Evolutionary conservation across 2,113 vertebrate species (phyloP).

Genomic region (Philantomba maxwellii): DNA sequence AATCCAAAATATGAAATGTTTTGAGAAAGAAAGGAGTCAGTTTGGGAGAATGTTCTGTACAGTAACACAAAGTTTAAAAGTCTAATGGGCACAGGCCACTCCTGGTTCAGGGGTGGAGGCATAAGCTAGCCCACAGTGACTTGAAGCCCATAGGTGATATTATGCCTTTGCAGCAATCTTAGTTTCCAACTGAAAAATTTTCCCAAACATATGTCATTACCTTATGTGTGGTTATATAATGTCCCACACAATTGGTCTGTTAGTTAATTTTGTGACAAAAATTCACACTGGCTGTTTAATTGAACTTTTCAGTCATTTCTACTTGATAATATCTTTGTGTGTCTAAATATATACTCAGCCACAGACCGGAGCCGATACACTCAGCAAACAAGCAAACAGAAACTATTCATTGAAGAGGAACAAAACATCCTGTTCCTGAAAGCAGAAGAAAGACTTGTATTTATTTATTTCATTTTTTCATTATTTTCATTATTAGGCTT

Average conservation of each 20-base stretch:
- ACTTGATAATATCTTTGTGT: not conserved
- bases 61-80: not conserved
- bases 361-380: not conserved
- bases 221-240: not conserved
- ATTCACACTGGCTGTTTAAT: not conserved
- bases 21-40: not conserved
- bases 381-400: conserved; percentile 37
- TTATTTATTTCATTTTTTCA: conserved; percentile 14
- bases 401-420: conserved; percentile 21
- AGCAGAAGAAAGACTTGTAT: not conserved
- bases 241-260: not conserved
- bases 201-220: not conserved
- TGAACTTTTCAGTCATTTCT: not conserved
- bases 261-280: conserved; percentile 7
- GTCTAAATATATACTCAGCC: not conserved
- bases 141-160: not conserved
- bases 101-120: fast-evolving
- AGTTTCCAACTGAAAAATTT: not conserved
- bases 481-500: conserved; percentile 34
- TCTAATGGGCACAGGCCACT: not conserved
- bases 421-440: not conserved
- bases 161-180: not conserved
- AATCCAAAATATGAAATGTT: not conserved
- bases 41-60: not conserved
- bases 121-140: not conserved